Evolutionary conservation across 2,888 invertebrate genomes (phyloP).

Genomic region (Prenolepis imparis): DNA sequence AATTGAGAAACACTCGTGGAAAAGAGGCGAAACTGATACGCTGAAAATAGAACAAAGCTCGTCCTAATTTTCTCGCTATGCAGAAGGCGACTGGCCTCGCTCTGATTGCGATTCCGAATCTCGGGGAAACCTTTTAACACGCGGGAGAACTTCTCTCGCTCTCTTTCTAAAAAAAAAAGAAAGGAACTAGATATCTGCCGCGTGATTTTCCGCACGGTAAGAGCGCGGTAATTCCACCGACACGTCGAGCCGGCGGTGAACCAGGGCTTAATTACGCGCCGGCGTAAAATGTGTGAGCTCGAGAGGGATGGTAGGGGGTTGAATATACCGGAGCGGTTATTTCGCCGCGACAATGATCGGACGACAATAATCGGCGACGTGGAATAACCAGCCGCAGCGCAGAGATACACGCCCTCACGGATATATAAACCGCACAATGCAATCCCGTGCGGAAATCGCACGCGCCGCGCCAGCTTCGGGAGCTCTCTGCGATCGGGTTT

Average conservation of each 20-base stretch:
- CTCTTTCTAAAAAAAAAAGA: neutral
- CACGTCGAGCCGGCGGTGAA: neutral
- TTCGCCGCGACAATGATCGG: conserved; percentile 43
- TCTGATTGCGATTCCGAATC: conserved; percentile 21
- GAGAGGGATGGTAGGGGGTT: neutral
- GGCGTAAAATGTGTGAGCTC: conserved; percentile 3
- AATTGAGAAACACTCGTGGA: conserved; percentile 12
- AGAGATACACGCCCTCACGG: conserved; percentile 41
- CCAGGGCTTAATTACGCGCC: conserved; percentile 38
- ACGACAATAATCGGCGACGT: conserved; percentile 49
- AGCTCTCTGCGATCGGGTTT: conserved; percentile 20
- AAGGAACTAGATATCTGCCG: neutral
- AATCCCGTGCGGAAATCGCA: conserved; percentile 47
- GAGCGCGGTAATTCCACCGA: neutral
- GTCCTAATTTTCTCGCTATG: conserved; percentile 27
- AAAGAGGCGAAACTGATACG: conserved; percentile 3
- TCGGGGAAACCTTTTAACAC: conserved; percentile 23
- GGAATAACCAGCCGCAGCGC: conserved; percentile 37
- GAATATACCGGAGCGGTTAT: conserved; percentile 18
- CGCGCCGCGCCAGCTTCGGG: neutral
- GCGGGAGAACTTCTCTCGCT: conserved; percentile 9
- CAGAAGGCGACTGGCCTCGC: neutral
- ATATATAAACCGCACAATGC: conserved; percentile 47
- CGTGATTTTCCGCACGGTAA: neutral
- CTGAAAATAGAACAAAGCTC: conserved; percentile 18